Evolutionary conservation across 2,888 invertebrate species (phyloP).

Genomic region (Melitaea athalia): DNA sequence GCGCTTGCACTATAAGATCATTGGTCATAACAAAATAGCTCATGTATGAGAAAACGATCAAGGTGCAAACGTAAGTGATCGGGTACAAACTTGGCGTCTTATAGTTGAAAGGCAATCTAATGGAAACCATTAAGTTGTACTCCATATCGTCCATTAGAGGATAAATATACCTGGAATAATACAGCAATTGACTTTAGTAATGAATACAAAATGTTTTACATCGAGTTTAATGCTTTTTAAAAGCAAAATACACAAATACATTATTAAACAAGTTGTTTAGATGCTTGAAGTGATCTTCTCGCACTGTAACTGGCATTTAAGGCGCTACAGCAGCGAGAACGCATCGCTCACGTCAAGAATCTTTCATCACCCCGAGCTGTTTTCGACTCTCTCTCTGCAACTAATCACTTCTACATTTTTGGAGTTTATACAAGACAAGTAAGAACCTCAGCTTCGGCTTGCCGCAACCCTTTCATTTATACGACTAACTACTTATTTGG

Average conservation of each 20-base stretch:
- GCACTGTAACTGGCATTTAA: no score
- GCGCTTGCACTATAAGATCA: slow-evolving; percentile 63
- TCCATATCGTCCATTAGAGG: slow-evolving; percentile 66
- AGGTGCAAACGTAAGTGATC: slow-evolving; percentile 49
- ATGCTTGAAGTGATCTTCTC: background rate
- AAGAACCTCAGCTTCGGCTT: no score
- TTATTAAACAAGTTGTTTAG: background rate
- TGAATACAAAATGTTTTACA: background rate
- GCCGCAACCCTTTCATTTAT: no score
- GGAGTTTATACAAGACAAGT: no score
- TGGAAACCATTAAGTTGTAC: slow-evolving; percentile 61
- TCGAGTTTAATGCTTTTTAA: background rate
- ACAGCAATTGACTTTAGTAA: background rate
- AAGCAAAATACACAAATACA: no score
- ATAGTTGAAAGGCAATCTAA: slow-evolving; percentile 59
- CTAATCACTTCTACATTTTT: no score
- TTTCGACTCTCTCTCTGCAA: no score
- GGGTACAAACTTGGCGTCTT: slow-evolving; percentile 50
- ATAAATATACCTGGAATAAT: slow-evolving; percentile 55
- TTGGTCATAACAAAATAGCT: slow-evolving; percentile 68
- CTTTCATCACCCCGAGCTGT: no score
- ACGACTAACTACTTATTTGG: no score
- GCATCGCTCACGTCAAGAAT: no score
- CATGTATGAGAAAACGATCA: slow-evolving; percentile 58
- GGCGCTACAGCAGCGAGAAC: no score